These are phyloP conservation scores for Ormyrus thymus DNA, from an alignment of 2,888 invertebrate genomes.

Conservation along the genomic window DNA sequence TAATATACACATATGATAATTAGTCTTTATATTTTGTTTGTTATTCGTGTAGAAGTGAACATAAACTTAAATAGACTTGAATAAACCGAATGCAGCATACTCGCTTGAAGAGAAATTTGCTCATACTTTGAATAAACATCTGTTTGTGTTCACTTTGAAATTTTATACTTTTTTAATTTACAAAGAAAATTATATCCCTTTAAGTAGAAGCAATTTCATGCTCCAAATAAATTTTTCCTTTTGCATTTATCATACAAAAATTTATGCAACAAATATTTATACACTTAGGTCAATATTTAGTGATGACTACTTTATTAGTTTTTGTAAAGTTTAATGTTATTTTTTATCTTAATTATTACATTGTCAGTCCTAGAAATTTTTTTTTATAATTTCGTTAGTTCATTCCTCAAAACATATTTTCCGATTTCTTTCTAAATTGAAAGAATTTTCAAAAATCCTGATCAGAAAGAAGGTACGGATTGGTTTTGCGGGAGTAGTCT, in stretches of 20 bases:
- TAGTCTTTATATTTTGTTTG: conserved; percentile 13
- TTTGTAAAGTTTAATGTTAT: too few species aligned
- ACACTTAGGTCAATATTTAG: neutral
- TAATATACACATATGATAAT: neutral
- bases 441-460: too few species aligned
- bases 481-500: conserved; percentile 45
- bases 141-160: conserved; percentile 2
- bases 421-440: too few species aligned
- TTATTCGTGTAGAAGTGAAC: conserved; percentile 1
- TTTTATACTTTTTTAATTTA: conserved; percentile 22
- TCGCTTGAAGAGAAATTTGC: neutral
- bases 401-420: too few species aligned
- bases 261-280: conserved; percentile 7
- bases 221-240: conserved; percentile 18
- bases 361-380: too few species aligned
- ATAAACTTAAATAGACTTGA: neutral
- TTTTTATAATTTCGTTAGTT: too few species aligned
- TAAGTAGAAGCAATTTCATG: conserved; percentile 23
- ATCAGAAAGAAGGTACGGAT: neutral
- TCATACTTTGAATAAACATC: neutral
- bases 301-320: too few species aligned
- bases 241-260: conserved; percentile 18
- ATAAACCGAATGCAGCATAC: neutral
- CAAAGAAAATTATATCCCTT: conserved; percentile 5
- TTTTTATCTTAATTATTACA: too few species aligned